Evolutionary conservation across 2,797 vertebrate species (phyloP).

Genomic region (Chelon auratus): DNA sequence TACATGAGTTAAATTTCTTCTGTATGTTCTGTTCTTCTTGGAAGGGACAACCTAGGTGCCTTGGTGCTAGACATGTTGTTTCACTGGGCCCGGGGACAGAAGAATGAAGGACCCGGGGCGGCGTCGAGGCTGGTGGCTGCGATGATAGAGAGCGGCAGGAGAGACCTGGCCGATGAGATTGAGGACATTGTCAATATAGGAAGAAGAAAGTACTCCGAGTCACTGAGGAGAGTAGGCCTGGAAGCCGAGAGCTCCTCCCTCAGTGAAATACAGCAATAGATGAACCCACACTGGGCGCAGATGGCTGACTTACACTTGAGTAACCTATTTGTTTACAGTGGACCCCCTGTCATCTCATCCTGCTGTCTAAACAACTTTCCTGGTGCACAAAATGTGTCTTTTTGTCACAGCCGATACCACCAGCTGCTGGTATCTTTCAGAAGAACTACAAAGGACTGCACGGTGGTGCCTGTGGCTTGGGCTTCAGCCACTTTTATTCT

Average conservation of each 20-base stretch:
- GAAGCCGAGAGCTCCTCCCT: constrained; percentile 70
- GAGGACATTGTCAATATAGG: constrained; percentile 89
- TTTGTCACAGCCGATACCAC: constrained; percentile 8
- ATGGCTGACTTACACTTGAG: constrained; percentile 68
- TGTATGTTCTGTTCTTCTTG: constrained; percentile 15
- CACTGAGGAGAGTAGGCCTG: constrained; percentile 90
- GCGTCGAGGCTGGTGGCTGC: constrained; percentile 86
- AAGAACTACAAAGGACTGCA: constrained; percentile 14
- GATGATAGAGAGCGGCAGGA: constrained; percentile 89
- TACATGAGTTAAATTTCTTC: neutral
- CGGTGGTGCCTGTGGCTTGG: neutral
- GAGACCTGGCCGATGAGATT: constrained; percentile 92
- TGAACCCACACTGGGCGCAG: constrained; percentile 53
- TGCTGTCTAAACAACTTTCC: constrained; percentile 56
- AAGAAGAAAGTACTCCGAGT: constrained; percentile 89
- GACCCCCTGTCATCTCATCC: constrained; percentile 29
- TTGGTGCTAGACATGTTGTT: constrained; percentile 94
- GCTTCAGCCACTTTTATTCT: neutral
- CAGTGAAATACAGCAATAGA: constrained; percentile 65
- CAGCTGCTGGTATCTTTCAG: constrained; percentile 27
- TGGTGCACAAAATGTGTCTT: constrained; percentile 16
- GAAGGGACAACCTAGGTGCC: constrained; percentile 89
- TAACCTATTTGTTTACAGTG: constrained; percentile 53
- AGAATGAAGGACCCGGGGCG: constrained; percentile 75
- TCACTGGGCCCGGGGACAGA: constrained; percentile 90